Base-by-base conservation (phyloP, 2,888 invertebrate genomes). In the Mechanitis messenoides region DNA sequence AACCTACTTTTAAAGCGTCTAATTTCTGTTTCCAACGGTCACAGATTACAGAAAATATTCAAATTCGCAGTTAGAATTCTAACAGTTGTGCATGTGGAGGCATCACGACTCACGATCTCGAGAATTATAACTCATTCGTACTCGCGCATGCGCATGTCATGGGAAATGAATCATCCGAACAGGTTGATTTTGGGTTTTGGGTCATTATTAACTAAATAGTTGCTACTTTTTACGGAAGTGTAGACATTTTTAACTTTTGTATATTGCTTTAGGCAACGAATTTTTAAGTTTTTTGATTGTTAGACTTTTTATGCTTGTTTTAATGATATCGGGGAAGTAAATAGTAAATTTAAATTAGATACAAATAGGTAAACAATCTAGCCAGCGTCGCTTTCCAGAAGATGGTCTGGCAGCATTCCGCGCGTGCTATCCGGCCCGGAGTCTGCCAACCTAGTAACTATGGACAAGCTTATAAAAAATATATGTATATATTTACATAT, bases 341-440 rank as follows among this genome's bases (percentile, higher is more conserved):
- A 31, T 50, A 31, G 31, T 31, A 50, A 42, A 42, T 45, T 61
- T 56, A 42, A 60, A 50, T 45, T 55, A 45, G 38, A 47, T 20
- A 33, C 45, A 20, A 45, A 28, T n/a, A 50, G 28, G 50, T 50
- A 50, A 56, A 28, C 45, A 53, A 60, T 45, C 59, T 50, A 55
- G 53, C 57, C 28, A 59, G 50, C 59, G 58, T 74, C 78, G 82
- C 84, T 85, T 84, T 84, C 84, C 78, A 83, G 76, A 76, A 83
- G 83, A 84, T 79, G 83, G 77, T 42, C 71, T 70, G 71, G 71
- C 74, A 73, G 74, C 83, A 84, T 83, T 83, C 83, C 80, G 69
- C 67, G 71, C 73, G 71, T 68, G 72, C 70, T 73, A 72, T 76
- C 73, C 56, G 60, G 53, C 60, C 50, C 47, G 53, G 33, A 31